Conservation (phyloP, 2,888 invertebrate genomes). For the Cantharis rustica region DNA sequence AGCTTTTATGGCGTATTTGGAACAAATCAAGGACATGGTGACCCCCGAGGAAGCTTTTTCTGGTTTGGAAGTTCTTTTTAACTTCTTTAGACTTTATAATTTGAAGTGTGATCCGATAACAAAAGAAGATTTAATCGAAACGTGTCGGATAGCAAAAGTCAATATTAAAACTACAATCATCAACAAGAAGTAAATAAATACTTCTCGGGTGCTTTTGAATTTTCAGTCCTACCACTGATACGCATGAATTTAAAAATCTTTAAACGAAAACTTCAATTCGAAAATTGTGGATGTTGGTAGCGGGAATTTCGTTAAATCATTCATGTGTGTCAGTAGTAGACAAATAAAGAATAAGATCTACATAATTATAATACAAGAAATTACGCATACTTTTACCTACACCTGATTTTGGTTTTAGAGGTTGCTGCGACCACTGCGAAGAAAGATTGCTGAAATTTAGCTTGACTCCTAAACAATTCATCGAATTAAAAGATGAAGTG, state of each 20-base stretch:
- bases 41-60: slow-evolving; percentile 30
- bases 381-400: too few species aligned
- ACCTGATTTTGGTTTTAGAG: slow-evolving; percentile 62
- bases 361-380: too few species aligned
- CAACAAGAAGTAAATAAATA: slow-evolving; percentile 21
- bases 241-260: too few species aligned
- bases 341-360: too few species aligned
- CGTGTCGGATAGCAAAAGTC: slow-evolving; percentile 37
- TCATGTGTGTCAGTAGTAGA: too few species aligned
- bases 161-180: slow-evolving; percentile 35
- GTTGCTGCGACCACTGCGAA: slow-evolving; percentile 66
- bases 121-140: slow-evolving; percentile 44
- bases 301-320: too few species aligned
- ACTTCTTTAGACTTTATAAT: slow-evolving; percentile 61
- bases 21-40: slow-evolving; percentile 22
- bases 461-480: slow-evolving; percentile 67
- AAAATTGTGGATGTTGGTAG: too few species aligned
- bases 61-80: slow-evolving; percentile 63
- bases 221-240: too few species aligned
- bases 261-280: too few species aligned
- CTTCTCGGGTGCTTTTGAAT: not conserved
- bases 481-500: slow-evolving; percentile 63
- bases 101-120: slow-evolving; percentile 52
- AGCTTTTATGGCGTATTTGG: slow-evolving; percentile 36
- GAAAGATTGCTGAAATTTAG: slow-evolving; percentile 58